phyloP scores from a whole-genome alignment of 2,113 vertebrate species.

The Hemibagrus wyckioides region DNA sequence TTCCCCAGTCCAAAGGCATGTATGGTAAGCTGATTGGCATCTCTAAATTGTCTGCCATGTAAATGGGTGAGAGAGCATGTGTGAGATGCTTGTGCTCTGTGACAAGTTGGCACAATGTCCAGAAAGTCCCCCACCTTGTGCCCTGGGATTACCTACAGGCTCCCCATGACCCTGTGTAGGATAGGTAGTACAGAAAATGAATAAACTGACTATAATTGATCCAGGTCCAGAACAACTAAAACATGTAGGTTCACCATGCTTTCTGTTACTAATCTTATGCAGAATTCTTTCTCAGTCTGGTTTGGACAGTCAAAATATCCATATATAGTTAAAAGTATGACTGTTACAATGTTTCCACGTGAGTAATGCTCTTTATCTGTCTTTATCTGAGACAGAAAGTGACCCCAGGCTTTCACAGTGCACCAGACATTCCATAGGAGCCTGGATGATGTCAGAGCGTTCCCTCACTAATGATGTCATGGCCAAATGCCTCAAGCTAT shows the following conservation, averaged over 20 bases:
- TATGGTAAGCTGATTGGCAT: no score
- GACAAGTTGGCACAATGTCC: no score
- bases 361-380: not conserved
- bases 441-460: constrained; percentile 11
- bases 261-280: not conserved
- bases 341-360: not conserved
- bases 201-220: not conserved
- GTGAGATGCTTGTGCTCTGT: no score
- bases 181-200: no score
- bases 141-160: no score
- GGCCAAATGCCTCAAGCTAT: constrained; percentile 11
- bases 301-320: not conserved
- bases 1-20: no score
- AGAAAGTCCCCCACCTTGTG: no score
- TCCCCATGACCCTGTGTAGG: no score
- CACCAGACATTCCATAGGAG: not conserved
- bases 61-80: no score
- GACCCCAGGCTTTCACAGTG: not conserved
- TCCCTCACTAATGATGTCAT: constrained; percentile 2
- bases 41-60: no score
- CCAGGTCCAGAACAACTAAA: not conserved
- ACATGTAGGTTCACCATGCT: not conserved
- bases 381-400: not conserved
- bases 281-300: not conserved
- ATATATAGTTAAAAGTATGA: constrained; percentile 12